Percentiles rank a stretch among this genome's conserved stretches.
Evolutionary conservation across 2,888 invertebrate genomes (phyloP).

Genomic region (Craniophora ligustri): DNA sequence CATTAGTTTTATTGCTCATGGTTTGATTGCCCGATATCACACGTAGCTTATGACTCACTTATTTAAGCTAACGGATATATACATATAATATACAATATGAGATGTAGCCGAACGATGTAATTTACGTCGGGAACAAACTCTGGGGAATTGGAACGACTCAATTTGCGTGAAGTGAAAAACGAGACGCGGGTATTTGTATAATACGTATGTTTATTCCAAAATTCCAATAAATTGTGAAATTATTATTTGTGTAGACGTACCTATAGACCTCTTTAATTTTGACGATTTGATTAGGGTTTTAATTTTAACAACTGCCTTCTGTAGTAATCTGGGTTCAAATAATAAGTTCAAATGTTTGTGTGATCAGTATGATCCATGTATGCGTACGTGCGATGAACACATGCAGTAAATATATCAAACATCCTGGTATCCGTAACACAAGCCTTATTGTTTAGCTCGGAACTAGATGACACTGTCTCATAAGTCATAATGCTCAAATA

Average conservation of each 20-base stretch:
- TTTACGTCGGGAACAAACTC: conserved; percentile 54
- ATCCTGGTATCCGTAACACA: too few species aligned
- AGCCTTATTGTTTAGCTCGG: too few species aligned
- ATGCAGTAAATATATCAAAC: too few species aligned
- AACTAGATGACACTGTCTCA: too few species aligned
- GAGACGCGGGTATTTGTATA: conserved; percentile 52
- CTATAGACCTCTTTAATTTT: background rate
- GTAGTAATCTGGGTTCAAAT: too few species aligned
- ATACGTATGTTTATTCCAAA: conserved; percentile 36
- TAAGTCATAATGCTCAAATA: too few species aligned
- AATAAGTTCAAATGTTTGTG: too few species aligned
- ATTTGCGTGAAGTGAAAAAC: conserved; percentile 64
- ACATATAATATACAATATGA: conserved; percentile 12
- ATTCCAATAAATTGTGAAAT: conserved; percentile 37
- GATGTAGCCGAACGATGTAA: conserved; percentile 49
- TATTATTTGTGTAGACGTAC: conserved; percentile 44
- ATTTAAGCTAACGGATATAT: conserved; percentile 7
- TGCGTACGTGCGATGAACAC: too few species aligned
- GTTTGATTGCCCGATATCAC: conserved; percentile 11
- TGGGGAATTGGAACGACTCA: conserved; percentile 61
- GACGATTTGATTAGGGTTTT: too few species aligned
- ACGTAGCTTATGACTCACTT: conserved; percentile 30
- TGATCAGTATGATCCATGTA: too few species aligned
- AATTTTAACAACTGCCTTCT: too few species aligned
- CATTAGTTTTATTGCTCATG: conserved; percentile 30